Evolutionary conservation across 1,140 invertebrate genomes (phyloP), one percentile per base, ranked within the genome.

Genomic region (Hypothenemus hampei): DNA sequence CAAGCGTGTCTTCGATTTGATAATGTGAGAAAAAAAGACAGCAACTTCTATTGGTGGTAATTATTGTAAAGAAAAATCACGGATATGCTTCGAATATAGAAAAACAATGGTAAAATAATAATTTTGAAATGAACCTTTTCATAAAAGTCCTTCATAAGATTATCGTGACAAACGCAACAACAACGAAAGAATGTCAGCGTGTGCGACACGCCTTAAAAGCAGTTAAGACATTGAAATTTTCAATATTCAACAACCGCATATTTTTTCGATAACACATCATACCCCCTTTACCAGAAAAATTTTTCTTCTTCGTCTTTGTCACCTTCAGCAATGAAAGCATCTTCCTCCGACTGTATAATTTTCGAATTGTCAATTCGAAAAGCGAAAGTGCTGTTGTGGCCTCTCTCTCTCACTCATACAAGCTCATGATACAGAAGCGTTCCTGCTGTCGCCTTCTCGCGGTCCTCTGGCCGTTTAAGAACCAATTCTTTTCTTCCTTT

Each of bases 161-260:
- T 18, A 10, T n/a, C 18, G 36, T 39, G 40, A 23, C 40, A 43
- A 43, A 43, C 40, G 24, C 40, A 24, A 22, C 21, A 48, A n/a
- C 19, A 23, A 21, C 50, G 13, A 53, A 53, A 53, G 50, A 53
- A 53, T 53, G 50, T 41, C 26, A 41, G 43, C n/a, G n/a, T n/a
- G n/a, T n/a, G n/a, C 37, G 50, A 44, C 50, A 53, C 50, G 40
- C 50, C 50, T 53, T n/a, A n/a, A 53, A 53, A 41, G 43, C 44
- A 53, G 43, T 44, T 41, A 26, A 44, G 18, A 31, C 23, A 45
- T 45, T 45, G 24, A 29, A 45, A 45, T 45, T 45, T 45, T 26
- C 23, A 45, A n/a, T n/a, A n/a, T n/a, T n/a, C n/a, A n/a, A n/a
- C n/a, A n/a, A n/a, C n/a, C n/a, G n/a, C n/a, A n/a, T n/a, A n/a